Evolutionary conservation across 35 echinoderm and acorn worm genomes (phyloP).

Genomic region (Stichopus chloronotus): DNA sequence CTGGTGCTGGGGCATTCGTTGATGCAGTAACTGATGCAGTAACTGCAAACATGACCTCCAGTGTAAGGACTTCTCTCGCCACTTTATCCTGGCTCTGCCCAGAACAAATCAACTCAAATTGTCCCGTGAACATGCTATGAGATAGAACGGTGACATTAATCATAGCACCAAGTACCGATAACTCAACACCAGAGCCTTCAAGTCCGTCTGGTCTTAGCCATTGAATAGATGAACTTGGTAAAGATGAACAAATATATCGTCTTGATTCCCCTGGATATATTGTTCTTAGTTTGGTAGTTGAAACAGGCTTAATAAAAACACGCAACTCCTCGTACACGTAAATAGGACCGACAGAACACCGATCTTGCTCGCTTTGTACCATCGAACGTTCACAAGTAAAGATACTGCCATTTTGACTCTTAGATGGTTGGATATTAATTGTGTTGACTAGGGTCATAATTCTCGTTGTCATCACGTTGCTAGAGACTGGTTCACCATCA

Average conservation of each 20-base stretch:
- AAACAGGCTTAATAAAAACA: not conserved
- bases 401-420: not conserved
- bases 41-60: not conserved
- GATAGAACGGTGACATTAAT: not conserved
- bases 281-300: not conserved
- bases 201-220: not conserved
- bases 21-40: not conserved
- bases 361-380: not conserved
- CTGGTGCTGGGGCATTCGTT: not conserved
- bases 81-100: not conserved
- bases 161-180: not conserved
- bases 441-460: not conserved
- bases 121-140: not conserved
- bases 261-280: not conserved
- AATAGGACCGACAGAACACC: not conserved
- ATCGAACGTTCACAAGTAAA: not conserved
- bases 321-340: not conserved
- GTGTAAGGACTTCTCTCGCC: not conserved
- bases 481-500: not conserved
- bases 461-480: not conserved
- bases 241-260: not conserved
- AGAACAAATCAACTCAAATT: not conserved
- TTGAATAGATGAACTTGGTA: not conserved
- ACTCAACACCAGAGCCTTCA: not conserved
- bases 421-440: not conserved